Percentiles rank a stretch among this genome's conserved stretches.
These are phyloP conservation scores for Lemur catta DNA, from an alignment of 2,797 vertebrate species.

Conservation along the genomic window DNA sequence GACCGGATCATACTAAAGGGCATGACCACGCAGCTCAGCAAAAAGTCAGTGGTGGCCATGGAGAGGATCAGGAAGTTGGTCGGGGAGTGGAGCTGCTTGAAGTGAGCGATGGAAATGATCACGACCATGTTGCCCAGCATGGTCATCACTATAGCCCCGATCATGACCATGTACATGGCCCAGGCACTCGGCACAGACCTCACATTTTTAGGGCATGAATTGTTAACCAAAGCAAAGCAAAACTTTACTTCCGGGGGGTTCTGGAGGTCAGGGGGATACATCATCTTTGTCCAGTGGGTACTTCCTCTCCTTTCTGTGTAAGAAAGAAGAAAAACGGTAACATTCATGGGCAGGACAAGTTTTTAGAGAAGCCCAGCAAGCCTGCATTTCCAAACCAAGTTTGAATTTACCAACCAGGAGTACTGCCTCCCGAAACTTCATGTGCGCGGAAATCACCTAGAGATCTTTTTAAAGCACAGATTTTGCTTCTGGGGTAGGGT, in stretches of 20 bases:
- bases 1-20: conserved; percentile 74
- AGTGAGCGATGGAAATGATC: conserved; percentile 68
- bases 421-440: neutral
- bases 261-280: neutral
- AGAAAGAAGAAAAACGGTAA: neutral
- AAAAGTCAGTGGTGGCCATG: conserved; percentile 65
- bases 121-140: conserved; percentile 44
- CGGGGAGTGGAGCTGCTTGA: conserved; percentile 72
- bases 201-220: conserved; percentile 53
- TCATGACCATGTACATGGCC: neutral
- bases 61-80: conserved; percentile 78
- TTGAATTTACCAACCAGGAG: neutral
- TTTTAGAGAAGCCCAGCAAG: neutral
- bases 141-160: conserved; percentile 27
- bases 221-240: conserved; percentile 70
- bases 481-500: neutral
- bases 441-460: neutral
- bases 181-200: neutral
- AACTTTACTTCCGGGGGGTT: neutral
- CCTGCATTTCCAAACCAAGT: neutral
- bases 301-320: neutral
- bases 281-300: neutral
- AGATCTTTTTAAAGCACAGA: neutral
- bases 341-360: neutral
- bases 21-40: conserved; percentile 65